A percentile compares a stretch with the other conserved stretches of the same genome.
Evolutionary conservation across 2,113 vertebrate genomes (phyloP).

Genomic region (Numenius arquata): DNA sequence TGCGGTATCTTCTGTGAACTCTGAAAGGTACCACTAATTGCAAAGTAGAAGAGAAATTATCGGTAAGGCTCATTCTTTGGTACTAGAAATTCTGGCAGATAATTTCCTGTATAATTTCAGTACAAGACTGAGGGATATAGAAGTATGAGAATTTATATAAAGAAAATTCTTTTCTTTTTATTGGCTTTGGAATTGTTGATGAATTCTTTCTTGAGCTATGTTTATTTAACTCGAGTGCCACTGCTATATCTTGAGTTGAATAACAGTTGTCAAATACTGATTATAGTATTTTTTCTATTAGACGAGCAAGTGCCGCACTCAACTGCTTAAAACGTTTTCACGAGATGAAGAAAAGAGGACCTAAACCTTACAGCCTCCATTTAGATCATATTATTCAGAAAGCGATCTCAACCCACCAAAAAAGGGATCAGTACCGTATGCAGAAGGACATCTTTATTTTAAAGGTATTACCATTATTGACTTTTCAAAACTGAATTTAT

Average conservation of each 20-base stretch:
- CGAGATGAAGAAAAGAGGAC: conserved; percentile 94
- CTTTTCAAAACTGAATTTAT: neutral
- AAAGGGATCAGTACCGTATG: conserved; percentile 87
- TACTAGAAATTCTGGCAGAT: neutral
- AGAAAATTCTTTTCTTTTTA: neutral
- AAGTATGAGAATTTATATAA: neutral
- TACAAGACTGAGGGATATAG: neutral
- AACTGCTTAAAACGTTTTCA: conserved; percentile 96
- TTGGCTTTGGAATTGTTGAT: neutral
- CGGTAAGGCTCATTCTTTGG: neutral
- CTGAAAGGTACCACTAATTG: neutral
- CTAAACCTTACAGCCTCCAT: conserved; percentile 95
- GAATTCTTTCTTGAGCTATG: neutral
- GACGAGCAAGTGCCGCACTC: conserved; percentile 92
- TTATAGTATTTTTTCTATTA: conserved; percentile 48
- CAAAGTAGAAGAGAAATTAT: neutral
- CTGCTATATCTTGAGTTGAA: neutral
- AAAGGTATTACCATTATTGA: conserved; percentile 75
- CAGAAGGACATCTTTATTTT: conserved; percentile 95
- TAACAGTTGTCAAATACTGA: neutral
- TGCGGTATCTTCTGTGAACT: neutral
- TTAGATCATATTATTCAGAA: conserved; percentile 97
- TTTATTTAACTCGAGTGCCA: neutral
- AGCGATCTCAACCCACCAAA: conserved; percentile 84
- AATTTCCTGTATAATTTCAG: neutral